Base-by-base conservation (phyloP, 1,140 invertebrate genomes). In the Contarinia nasturtii region DNA sequence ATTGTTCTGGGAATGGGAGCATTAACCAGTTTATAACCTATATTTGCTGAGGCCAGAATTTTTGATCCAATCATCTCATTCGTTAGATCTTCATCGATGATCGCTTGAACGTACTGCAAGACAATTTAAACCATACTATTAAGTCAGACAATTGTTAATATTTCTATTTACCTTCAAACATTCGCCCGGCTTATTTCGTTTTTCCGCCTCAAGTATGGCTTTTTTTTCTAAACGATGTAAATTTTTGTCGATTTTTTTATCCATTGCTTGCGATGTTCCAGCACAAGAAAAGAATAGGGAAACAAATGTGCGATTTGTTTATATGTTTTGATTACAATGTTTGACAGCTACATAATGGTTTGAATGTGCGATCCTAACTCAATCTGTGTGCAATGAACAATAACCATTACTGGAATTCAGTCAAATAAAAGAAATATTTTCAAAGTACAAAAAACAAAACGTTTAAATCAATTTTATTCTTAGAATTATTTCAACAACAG, bases 171-270 rank as follows among this genome's bases (percentile, higher is more conserved):
- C 58, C 50, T 60, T 72, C 11, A 72, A 53, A 40, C 67, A 69
- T 52, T 74, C 66, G 2, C 68, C 66, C 5, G 69, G 67, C 45
- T 70, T 68, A 1, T 65, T 57, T 3, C 48, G 60, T 47, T 60
- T 67, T 61, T 54, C 63, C 49, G 56, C 54, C 53, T 52, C 56
- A 33, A 46, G 54, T 12, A 55, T 54, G 42, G 51, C 57, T 42
- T 57, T 65, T 48, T 54, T 64, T 51, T 51, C 48, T 45, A 63
- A n/a, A 42, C 60, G 60, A 7, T 63, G 55, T 0, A 49, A 44
- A 48, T 47, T 45, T 51, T 56, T 60, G 8, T 47, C 53, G 3
- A 52, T n/a, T 46, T 49, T 49, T 49, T 20, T 1, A 27, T 27
- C 27, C 27, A 27, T n/a, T n/a, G n/a, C n/a, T n/a, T n/a, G n/a